Conservation (phyloP, 1,140 invertebrate genomes). For the Tribolium madens region DNA sequence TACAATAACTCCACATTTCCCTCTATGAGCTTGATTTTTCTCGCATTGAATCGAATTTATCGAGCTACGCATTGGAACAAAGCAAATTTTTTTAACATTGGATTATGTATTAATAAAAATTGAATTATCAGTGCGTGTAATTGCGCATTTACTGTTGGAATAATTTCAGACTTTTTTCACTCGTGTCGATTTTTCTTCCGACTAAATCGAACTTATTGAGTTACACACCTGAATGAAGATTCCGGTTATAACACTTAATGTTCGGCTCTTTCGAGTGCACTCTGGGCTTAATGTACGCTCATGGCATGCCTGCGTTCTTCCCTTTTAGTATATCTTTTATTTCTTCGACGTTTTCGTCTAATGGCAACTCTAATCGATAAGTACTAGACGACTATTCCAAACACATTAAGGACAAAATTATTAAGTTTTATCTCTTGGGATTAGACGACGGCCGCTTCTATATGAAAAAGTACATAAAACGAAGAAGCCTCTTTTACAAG, state of each 20-base stretch:
- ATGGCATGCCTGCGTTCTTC: conserved; percentile 8
- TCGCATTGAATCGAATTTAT: too few relatives aligned
- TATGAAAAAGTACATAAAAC: conserved; percentile 11
- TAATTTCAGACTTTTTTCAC: background rate
- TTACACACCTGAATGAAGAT: conserved; percentile 1
- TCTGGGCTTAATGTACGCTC: conserved; percentile 14
- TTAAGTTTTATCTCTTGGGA: conserved; percentile 23
- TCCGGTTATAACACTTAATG: conserved; percentile 18
- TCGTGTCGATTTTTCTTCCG: background rate
- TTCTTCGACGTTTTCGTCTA: conserved; percentile 24
- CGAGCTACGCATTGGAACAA: too few relatives aligned
- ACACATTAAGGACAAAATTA: conserved; percentile 36
- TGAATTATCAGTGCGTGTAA: background rate
- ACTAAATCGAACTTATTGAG: conserved; percentile 14
- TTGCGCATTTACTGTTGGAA: background rate
- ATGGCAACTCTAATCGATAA: conserved; percentile 27
- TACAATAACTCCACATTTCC: background rate
- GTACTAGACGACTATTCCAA: conserved; percentile 28
- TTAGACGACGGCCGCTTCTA: background rate
- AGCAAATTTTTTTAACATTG: too few relatives aligned
- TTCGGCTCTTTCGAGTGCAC: conserved; percentile 33
- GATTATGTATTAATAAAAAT: too few relatives aligned
- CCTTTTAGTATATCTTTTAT: conserved; percentile 22
- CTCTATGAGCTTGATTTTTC: too few relatives aligned
- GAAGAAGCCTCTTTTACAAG: background rate